Evolutionary conservation across 2,797 vertebrate species (phyloP), one percentile per base, ranked within the genome.

Genomic region (Mormyrus hasselquistii): DNA sequence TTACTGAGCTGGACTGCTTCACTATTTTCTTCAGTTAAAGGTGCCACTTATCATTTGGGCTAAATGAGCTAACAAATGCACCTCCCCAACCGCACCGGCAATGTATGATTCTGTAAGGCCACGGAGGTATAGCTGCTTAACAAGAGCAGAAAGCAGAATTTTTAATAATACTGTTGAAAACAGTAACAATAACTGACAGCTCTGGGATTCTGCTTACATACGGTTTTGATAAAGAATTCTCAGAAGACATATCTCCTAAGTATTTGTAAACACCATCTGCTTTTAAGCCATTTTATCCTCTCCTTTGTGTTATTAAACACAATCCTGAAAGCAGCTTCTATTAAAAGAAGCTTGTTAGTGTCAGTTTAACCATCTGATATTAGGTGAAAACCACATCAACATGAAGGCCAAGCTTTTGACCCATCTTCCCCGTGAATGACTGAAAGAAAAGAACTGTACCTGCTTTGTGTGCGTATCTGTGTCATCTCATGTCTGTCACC

Each of bases 181-280:
- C 82, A 49, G 14, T 86, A 49, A 69, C 57, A 69, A 65, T 69
- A 22, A 86, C 44, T 86, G 0, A 79, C 89, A 50, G 88, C 90
- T 91, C 88, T 92, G 90, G 89, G 87, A 92, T 91, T 91, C 89
- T 25, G 92, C 91, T 83, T 92, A 91, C 89, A 55, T 88, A n/a
- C 65, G 47, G 79, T 90, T 90, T 87, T 82, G 19, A 59, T 53
- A 91, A 89, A 82, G 88, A 90, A 90, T 90, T 89, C 87, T 91
- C 62, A 89, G 91, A 91, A 88, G 86, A 89, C 91, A 90, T 90
- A 90, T 89, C 90, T 90, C 82, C 88, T 91, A 90, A 88, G 88
- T 91, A 90, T 89, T 91, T 91, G 90, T 76, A 93, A 92, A 93
- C 92, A 92, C 91, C 92, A 92, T 94, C 92, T 94, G 92, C 88